These are phyloP conservation scores for Agrochola lychnidis DNA, from an alignment of 2,888 invertebrate species.

Conservation along the genomic window DNA sequence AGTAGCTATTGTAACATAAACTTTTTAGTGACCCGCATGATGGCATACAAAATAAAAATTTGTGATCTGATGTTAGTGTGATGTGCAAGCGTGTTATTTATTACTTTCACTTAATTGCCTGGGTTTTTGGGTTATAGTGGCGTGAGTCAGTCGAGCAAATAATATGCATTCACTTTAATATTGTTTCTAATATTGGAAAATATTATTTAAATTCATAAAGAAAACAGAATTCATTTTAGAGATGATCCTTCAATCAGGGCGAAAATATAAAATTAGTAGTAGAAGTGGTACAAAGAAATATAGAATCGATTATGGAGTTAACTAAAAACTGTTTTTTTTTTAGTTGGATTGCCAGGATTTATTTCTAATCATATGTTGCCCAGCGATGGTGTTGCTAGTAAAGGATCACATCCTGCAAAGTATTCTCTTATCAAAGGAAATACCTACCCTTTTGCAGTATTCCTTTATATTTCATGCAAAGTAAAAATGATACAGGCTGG, in stretches of 20 bases:
- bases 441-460: not conserved
- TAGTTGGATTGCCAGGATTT: no score
- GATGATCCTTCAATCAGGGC: not conserved
- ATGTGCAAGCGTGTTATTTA: not conserved
- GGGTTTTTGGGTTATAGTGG: conserved; percentile 7
- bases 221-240: not conserved
- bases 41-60: not conserved
- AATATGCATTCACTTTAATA: conserved; percentile 12
- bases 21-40: not conserved
- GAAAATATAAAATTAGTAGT: not conserved
- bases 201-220: not conserved
- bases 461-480: not conserved
- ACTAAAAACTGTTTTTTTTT: not conserved
- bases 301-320: not conserved
- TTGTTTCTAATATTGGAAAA: not conserved
- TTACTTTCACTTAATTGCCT: conserved; percentile 26
- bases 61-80: conserved; percentile 12
- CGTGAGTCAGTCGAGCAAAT: conserved; percentile 5
- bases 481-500: not conserved
- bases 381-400: not conserved
- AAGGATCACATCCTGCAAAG: not conserved
- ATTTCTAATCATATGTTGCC: not conserved
- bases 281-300: not conserved
- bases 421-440: not conserved
- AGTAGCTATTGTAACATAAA: not conserved